These are phyloP conservation scores for Nephrotoma guestfalica DNA, from an alignment of 2,888 invertebrate genomes.

Conservation along the genomic window DNA sequence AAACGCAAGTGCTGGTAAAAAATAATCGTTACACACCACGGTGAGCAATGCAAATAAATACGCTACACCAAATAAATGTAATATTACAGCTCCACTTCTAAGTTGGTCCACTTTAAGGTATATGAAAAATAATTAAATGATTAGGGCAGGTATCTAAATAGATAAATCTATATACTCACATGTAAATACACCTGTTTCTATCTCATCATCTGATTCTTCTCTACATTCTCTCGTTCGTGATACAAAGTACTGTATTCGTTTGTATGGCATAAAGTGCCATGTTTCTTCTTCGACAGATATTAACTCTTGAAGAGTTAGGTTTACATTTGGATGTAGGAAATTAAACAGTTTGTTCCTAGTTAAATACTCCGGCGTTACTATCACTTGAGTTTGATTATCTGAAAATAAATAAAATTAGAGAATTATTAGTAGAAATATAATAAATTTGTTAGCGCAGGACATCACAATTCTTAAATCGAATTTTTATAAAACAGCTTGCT, in stretches of 20 bases:
- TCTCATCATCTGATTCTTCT: neutral
- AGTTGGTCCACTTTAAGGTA: slow-evolving; percentile 41
- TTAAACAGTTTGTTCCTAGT: neutral
- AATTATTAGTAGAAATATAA: no score
- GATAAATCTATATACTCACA: neutral
- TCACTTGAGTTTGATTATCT: neutral
- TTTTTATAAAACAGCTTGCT: no score
- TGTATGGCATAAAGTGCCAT: neutral
- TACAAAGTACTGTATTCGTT: neutral
- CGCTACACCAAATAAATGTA: slow-evolving; percentile 60
- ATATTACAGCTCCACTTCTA: slow-evolving; percentile 57
- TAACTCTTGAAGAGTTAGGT: slow-evolving; percentile 1
- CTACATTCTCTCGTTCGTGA: neutral
- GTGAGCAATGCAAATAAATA: slow-evolving; percentile 79
- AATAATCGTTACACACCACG: slow-evolving; percentile 82
- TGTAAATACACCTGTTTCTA: neutral
- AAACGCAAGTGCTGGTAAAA: slow-evolving; percentile 76
- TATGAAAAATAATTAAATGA: no score
- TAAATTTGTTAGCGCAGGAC: no score
- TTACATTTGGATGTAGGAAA: neutral
- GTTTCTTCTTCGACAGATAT: neutral
- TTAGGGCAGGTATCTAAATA: no score
- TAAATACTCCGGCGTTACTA: neutral
- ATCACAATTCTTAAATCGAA: no score
- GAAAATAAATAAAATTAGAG: neutral